Percentiles rank a stretch among this genome's conserved stretches.
Evolutionary conservation across 2,797 vertebrate genomes (phyloP).

Genomic region (Ptychobarbus kaznakovi): DNA sequence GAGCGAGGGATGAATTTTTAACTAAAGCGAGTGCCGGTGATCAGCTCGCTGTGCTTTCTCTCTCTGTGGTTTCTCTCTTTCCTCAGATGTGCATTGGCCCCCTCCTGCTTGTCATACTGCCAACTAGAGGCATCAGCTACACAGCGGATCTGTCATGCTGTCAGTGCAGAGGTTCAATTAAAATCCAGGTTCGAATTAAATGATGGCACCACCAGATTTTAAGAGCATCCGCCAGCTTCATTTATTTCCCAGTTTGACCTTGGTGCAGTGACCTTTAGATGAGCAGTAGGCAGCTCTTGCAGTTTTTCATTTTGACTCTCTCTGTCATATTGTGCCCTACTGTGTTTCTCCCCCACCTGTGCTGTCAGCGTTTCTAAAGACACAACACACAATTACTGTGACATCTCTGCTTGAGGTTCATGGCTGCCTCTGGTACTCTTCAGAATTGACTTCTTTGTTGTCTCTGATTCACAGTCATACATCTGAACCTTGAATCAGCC

Average conservation of each 20-base stretch:
- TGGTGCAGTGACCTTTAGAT: conserved; percentile 53
- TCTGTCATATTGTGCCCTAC: conserved; percentile 15
- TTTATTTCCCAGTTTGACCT: conserved; percentile 61
- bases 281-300: conserved; percentile 23
- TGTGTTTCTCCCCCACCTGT: conserved; percentile 1
- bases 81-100: conserved; percentile 42
- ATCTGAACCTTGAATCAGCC: conserved; percentile 36
- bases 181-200: conserved; percentile 62
- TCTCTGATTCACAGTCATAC: conserved; percentile 28
- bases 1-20: conserved; percentile 44
- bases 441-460: conserved; percentile 45
- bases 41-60: conserved; percentile 37
- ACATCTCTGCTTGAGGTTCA: conserved; percentile 46
- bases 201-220: conserved; percentile 59
- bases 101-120: conserved; percentile 48
- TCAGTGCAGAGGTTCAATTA: conserved; percentile 60
- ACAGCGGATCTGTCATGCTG: conserved; percentile 60
- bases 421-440: conserved; percentile 6
- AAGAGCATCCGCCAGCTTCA: conserved; percentile 44
- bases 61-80: conserved; percentile 27
- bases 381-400: conserved; percentile 41
- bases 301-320: conserved; percentile 6
- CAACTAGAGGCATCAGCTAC: conserved; percentile 52
- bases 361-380: conserved; percentile 32
- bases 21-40: conserved; percentile 33